Evolutionary conservation across 2,113 vertebrate genomes (phyloP).

Genomic region (Centrocercus urophasianus): DNA sequence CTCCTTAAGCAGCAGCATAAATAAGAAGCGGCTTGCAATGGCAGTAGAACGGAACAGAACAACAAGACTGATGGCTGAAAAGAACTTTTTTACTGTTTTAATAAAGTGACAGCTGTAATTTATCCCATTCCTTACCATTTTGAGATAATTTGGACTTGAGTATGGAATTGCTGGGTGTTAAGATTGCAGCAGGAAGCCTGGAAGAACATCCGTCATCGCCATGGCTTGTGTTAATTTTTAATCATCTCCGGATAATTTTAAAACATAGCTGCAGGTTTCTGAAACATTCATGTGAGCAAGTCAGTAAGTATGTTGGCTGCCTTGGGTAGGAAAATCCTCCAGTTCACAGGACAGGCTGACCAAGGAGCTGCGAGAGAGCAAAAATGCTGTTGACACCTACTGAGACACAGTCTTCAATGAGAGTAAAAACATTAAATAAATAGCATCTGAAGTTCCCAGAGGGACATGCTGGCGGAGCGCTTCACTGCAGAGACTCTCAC

Average conservation of each 20-base stretch:
- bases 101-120: background rate
- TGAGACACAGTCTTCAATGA: background rate
- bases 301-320: background rate
- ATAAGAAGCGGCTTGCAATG: background rate
- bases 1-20: background rate
- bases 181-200: slow-evolving; percentile 30
- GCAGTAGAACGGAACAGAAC: background rate
- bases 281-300: slow-evolving; percentile 24
- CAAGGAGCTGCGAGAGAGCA: background rate
- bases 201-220: background rate
- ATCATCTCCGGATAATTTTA: background rate
- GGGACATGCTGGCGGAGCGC: background rate
- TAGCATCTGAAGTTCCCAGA: background rate
- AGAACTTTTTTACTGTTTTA: background rate
- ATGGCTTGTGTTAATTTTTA: slow-evolving; percentile 26
- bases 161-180: background rate
- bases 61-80: background rate
- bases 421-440: slow-evolving; percentile 23
- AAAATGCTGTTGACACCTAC: slow-evolving; percentile 8
- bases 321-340: background rate
- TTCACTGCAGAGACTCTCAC: slow-evolving; percentile 21
- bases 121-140: slow-evolving; percentile 1
- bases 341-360: background rate
- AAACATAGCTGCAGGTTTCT: slow-evolving; percentile 46
- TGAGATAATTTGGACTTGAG: background rate